phyloP scores from a whole-genome alignment of 2,113 vertebrate genomes.

The Macheiramphus alcinus region DNA sequence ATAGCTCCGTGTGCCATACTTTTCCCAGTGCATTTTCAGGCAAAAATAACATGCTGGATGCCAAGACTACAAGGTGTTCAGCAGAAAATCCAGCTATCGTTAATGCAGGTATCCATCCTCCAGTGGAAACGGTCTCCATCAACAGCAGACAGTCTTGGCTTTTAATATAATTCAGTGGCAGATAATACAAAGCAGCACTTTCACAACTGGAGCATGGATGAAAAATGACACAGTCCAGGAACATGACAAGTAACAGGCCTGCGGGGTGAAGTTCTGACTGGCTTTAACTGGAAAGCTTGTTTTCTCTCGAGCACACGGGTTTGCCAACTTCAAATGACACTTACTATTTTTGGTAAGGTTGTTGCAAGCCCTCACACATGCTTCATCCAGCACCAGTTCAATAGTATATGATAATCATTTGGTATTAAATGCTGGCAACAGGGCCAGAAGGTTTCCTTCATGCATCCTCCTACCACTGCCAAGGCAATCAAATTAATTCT shows the following conservation, averaged over 20 bases:
- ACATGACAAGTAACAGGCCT: slow-evolving; percentile 3
- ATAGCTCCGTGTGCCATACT: neutral
- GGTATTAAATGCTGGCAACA: slow-evolving; percentile 46
- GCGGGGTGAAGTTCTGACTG: neutral
- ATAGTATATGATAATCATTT: slow-evolving; percentile 24
- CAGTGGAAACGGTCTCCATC: neutral
- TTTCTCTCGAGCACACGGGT: neutral
- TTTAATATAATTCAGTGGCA: neutral
- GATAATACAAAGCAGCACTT: neutral
- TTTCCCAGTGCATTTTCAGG: neutral
- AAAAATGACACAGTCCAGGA: slow-evolving; percentile 8
- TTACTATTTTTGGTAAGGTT: slow-evolving; percentile 49
- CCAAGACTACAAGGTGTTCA: neutral
- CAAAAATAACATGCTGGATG: neutral
- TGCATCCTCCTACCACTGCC: slow-evolving; percentile 52
- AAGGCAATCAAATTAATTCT: slow-evolving; percentile 72
- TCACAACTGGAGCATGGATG: neutral
- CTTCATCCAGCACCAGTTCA: slow-evolving; percentile 22
- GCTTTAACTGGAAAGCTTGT: slow-evolving; percentile 26
- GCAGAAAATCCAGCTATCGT: neutral
- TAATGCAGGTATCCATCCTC: neutral
- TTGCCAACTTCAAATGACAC: slow-evolving; percentile 38
- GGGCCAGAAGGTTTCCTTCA: slow-evolving; percentile 44
- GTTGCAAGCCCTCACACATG: slow-evolving; percentile 28
- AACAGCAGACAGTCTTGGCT: neutral